These are phyloP conservation scores for Apodemus speciosus DNA, from an alignment of 2,113 vertebrate species.

Conservation along the genomic window DNA sequence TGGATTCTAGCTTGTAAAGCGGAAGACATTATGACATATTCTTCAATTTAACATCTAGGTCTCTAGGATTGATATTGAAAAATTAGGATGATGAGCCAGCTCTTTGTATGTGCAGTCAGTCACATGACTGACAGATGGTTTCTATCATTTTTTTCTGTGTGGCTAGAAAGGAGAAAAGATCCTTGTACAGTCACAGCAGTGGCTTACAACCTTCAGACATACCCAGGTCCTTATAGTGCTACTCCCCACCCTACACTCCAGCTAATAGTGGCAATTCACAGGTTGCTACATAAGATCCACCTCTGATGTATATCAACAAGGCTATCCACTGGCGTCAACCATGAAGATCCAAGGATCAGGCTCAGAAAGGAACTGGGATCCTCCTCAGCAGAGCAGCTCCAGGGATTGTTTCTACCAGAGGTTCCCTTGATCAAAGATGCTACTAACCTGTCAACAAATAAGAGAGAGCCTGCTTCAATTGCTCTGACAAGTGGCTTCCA, in stretches of 20 bases:
- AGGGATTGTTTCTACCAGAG: neutral
- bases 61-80: constrained; percentile 8
- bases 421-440: neutral
- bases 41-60: neutral
- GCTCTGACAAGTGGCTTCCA: neutral
- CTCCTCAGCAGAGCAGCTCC: neutral
- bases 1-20: neutral
- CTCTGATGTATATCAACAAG: neutral
- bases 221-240: neutral
- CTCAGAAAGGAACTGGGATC: neutral
- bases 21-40: neutral
- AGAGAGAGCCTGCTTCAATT: neutral
- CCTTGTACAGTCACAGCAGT: neutral
- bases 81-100: neutral
- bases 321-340: neutral
- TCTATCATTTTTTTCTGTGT: neutral
- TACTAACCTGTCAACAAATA: neutral
- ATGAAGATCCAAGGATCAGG: too few relatives aligned
- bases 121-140: neutral
- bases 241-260: neutral
- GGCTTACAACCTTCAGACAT: neutral
- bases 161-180: neutral
- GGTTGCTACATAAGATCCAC: neutral
- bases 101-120: neutral
- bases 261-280: neutral